A percentile compares a stretch with the other conserved stretches of the same genome.
Conservation (phyloP, 2,113 vertebrate species). For the Arothron firmamentum region DNA sequence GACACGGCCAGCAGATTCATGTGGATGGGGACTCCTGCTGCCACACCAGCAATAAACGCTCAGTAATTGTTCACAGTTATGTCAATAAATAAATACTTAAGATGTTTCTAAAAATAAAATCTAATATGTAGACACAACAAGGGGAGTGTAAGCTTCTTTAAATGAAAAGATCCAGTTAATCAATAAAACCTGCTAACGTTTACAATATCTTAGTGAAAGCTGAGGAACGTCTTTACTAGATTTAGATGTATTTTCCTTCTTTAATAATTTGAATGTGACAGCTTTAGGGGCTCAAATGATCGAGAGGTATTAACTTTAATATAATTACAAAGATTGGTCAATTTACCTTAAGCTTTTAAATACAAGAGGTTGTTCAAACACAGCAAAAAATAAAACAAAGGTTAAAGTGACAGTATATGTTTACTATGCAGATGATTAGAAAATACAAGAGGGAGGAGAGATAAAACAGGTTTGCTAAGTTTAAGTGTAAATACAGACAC, state of each 20-base stretch:
- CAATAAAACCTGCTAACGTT: no score
- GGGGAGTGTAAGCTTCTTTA: no score
- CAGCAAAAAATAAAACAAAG: slow-evolving; percentile 10
- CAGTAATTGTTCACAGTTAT: not conserved
- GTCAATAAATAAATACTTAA: not conserved
- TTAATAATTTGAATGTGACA: not conserved
- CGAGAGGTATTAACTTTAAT: no score
- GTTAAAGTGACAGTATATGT: not conserved
- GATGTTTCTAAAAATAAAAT: no score
- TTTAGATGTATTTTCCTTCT: not conserved
- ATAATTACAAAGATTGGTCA: no score
- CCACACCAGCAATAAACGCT: not conserved
- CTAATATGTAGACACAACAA: no score
- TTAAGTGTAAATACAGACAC: not conserved
- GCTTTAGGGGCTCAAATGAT: not conserved
- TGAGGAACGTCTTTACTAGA: no score
- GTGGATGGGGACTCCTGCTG: slow-evolving; percentile 1
- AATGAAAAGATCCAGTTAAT: no score
- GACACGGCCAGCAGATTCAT: slow-evolving; percentile 28
- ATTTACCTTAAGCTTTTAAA: no score
- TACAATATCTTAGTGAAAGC: no score
- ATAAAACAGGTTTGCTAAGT: not conserved
- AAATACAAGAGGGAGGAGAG: not conserved
- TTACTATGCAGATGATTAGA: no score
- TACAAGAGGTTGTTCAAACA: no score